Base-by-base conservation (phyloP, 2,797 vertebrate species). In the Chelon labrosus region DNA sequence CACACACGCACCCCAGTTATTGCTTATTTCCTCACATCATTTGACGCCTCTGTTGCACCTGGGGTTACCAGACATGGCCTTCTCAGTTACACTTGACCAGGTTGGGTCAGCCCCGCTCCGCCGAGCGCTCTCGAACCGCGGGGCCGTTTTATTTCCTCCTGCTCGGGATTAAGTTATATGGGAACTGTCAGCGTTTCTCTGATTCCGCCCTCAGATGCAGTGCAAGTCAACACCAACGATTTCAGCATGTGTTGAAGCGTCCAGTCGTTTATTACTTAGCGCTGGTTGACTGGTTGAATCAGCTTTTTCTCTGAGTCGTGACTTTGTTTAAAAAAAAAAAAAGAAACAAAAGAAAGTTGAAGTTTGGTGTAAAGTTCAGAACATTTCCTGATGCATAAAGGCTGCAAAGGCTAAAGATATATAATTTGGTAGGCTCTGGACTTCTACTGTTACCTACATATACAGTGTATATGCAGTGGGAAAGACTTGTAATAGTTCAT, bases 121-220 rank as follows among this genome's bases (percentile, higher is more conserved):
- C 57, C 37, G 20, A 61, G 57, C 16, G 16, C 75, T 70, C 70
- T 77, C 42, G 13, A 79, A 81, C 80, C 82, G 55, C 77, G 74
- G 79, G 63, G 79, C 83, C 74, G 80, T 58, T 91, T 90, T 87
- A 89, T 87, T 69, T 83, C 79, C 83, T 88, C 67, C 85, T 59
- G 79, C 86, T 41, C 82, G 49, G 88, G 85, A 91, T 92, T 91
- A 85, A 88, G 88, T 93, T 92, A 91, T 92, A 88, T 84, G 89
- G 87, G 86, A 83, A 89, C 91, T 92, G 91, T 93, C 92, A 92
- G 73, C 80, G 6, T 90, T 84, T 73, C 90, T 88, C 89, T 92
- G 89, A 92, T 90, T 86, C 72, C 52, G 10, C 71, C 64, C 77
- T 75, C 84, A 68, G 75, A 90, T 52, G 55, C 54, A 42, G 58